phyloP scores from a whole-genome alignment of 37 sponge, comb jelly and placozoan species.

The Cliona cf. orientalis region DNA sequence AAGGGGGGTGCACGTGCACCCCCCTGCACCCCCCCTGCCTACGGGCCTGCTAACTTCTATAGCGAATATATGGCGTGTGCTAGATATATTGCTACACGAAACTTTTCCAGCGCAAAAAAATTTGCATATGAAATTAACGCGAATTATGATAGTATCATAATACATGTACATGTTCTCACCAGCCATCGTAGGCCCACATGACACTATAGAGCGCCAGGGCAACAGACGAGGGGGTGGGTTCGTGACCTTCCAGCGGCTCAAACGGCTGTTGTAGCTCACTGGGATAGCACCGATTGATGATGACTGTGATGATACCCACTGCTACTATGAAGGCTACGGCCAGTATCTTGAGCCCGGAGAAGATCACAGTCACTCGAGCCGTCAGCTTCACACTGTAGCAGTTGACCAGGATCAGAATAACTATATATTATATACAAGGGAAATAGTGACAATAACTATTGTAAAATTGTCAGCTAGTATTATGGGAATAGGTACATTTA shows the following conservation, averaged over 20 bases:
- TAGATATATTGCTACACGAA: too few species aligned
- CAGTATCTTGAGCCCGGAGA: conserved; percentile 48
- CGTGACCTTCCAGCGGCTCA: neutral
- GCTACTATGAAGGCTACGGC: conserved; percentile 60
- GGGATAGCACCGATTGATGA: conserved; percentile 12
- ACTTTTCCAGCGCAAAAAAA: too few species aligned
- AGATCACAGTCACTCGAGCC: conserved; percentile 32
- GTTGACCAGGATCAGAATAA: conserved; percentile 47
- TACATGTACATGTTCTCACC: conserved; percentile 43
- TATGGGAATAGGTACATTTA: too few species aligned
- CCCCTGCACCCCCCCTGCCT: too few species aligned
- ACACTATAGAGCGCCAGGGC: conserved; percentile 76
- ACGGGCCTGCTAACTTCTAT: too few species aligned
- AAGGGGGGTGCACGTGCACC: too few species aligned
- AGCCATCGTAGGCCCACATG: conserved; percentile 85
- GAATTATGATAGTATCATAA: neutral
- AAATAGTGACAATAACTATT: too few species aligned
- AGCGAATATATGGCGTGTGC: too few species aligned
- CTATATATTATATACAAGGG: too few species aligned
- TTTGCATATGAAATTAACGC: too few species aligned
- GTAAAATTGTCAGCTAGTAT: too few species aligned
- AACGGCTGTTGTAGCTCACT: conserved; percentile 5
- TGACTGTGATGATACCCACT: conserved; percentile 37
- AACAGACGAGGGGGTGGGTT: conserved; percentile 3
- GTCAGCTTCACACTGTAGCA: conserved; percentile 34